Evolutionary conservation across 1,140 invertebrate species (phyloP), one percentile per base, ranked within the genome.

Genomic region (Drosophila pallidifrons): DNA sequence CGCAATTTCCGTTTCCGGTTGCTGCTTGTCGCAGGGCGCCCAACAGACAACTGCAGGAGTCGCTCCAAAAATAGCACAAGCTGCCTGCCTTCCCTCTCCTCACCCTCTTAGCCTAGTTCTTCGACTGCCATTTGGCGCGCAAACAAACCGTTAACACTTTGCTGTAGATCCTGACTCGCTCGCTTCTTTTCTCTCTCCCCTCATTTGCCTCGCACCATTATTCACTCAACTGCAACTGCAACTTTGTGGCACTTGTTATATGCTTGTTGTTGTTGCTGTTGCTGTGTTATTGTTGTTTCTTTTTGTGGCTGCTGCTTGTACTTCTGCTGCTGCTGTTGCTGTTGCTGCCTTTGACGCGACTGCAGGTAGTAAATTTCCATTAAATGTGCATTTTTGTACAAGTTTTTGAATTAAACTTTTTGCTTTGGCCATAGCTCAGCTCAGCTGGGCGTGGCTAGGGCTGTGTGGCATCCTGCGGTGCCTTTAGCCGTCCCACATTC

Each of bases 321-420:
- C 20, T 20, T 3, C 3, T 7, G 10, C 52, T 83, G 72, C 55
- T 74, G 65, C 77, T 81, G 74, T 0, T 7, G 10, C 52, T 83
- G 72, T 59, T 74, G 65, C 77, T 81, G 74, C 41, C 79, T 83
- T 75, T 88, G 83, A 83, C 73, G 73, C 83, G 80, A 79, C 77
- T 82, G 71, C 76, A 90, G 86, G 85, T 91, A 90, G 86, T 91
- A 91, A 91, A 91, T 91, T 91, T 91, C 81, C 90, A 91, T 91
- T 91, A 91, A 91, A 91, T 91, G 90, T 83, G 82, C 81, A 91
- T 91, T 91, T 91, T 91, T 91, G 82, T 87, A 81, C 90, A 91
- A 91, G 90, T 91, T 91, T 91, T 91, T 91, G 86, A 91, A 91
- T 91, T 91, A 91, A 91, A 91, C 81, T 91, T 91, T 91, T 88